Conservation (phyloP, 1,140 invertebrate genomes). For the Halyomorpha halys region DNA sequence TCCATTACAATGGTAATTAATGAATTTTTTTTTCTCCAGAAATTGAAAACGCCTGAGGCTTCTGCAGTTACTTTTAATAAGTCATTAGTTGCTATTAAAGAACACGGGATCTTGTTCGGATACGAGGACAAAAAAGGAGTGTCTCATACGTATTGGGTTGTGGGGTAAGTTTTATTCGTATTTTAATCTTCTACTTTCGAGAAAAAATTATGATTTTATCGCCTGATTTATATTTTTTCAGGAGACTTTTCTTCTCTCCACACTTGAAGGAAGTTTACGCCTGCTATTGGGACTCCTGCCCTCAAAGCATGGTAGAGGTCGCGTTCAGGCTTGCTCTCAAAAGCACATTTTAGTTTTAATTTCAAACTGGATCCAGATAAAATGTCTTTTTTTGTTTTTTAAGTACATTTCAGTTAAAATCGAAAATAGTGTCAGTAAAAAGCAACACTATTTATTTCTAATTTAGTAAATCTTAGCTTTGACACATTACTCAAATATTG, state of each 20-base stretch:
- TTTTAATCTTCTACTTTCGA: not conserved
- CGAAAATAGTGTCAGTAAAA: too few species aligned
- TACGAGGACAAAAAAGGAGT: conserved; percentile 34
- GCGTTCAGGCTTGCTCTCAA: conserved; percentile 51
- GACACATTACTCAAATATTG: too few species aligned
- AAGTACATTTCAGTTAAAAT: too few species aligned
- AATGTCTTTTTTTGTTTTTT: too few species aligned
- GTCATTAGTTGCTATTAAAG: conserved; percentile 64
- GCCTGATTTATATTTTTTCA: conserved; percentile 35
- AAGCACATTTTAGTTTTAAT: not conserved
- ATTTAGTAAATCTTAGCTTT: too few species aligned
- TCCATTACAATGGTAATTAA: too few species aligned
- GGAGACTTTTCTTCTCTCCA: conserved; percentile 57
- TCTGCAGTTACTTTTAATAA: conserved; percentile 51
- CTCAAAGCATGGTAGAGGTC: conserved; percentile 71
- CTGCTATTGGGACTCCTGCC: conserved; percentile 64
- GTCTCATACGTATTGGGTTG: conserved; percentile 37
- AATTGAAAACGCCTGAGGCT: conserved; percentile 45
- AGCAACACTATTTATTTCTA: too few species aligned
- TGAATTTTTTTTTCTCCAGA: conserved; percentile 38
- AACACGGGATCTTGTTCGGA: conserved; percentile 56
- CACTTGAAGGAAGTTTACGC: conserved; percentile 64
- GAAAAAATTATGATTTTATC: not conserved
- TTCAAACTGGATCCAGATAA: not conserved
- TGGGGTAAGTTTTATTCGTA: conserved; percentile 35